phyloP scores from a whole-genome alignment of 2,797 vertebrate species.

The Sparidentex hasta region DNA sequence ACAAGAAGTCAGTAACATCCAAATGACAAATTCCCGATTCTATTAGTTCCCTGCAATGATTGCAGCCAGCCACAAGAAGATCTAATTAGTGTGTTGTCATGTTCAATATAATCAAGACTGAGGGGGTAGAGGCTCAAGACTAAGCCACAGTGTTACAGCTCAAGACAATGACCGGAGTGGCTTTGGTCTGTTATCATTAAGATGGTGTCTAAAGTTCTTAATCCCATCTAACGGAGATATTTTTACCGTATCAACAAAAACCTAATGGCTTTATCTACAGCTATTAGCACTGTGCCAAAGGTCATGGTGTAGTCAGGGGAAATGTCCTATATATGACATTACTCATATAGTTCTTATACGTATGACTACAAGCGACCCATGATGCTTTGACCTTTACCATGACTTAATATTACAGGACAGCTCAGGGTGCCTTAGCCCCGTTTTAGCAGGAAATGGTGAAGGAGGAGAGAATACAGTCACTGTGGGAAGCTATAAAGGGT shows the following conservation, averaged over 20 bases:
- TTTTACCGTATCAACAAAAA: background rate
- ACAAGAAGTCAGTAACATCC: constrained; percentile 14
- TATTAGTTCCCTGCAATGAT: constrained; percentile 36
- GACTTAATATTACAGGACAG: constrained; percentile 39
- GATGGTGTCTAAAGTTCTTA: background rate
- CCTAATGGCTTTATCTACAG: background rate
- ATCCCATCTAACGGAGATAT: background rate
- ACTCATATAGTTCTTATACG: constrained; percentile 29
- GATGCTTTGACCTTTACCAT: constrained; percentile 47
- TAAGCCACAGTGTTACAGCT: background rate
- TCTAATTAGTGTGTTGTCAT: constrained; percentile 49
- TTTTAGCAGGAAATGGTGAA: constrained; percentile 44
- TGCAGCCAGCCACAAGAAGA: constrained; percentile 34
- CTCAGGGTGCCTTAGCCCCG: constrained; percentile 26
- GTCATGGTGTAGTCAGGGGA: background rate
- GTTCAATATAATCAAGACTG: constrained; percentile 34
- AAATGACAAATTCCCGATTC: constrained; percentile 42
- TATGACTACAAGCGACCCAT: constrained; percentile 11
- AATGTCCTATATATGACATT: background rate
- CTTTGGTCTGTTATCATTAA: background rate
- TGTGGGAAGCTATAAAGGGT: constrained; percentile 32
- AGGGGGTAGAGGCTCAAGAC: background rate
- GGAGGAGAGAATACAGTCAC: constrained; percentile 44
- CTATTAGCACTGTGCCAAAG: background rate
- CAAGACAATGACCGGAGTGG: constrained; percentile 5